Conservation (phyloP, 53 echinoderm and acorn worm genomes). For the Paelopatides confundens region DNA sequence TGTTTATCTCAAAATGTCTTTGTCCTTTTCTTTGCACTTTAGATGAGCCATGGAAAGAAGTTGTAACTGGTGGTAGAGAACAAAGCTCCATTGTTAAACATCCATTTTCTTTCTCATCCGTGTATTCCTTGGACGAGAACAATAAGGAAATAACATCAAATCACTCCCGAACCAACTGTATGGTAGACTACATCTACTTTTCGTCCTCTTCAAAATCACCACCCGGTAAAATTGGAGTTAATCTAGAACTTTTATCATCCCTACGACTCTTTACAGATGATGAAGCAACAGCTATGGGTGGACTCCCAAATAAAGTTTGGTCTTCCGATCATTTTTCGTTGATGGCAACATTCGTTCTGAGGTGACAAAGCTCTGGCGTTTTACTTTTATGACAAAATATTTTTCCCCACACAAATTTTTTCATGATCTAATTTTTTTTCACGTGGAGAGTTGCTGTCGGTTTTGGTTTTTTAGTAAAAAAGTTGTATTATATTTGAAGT, state of each 20-base stretch:
- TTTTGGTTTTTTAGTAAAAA: too few species aligned
- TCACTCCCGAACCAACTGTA: slow-evolving; percentile 86
- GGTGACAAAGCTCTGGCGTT: background rate
- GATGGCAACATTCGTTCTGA: slow-evolving; percentile 71
- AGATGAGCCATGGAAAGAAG: background rate
- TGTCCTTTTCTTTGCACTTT: background rate
- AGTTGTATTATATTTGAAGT: too few species aligned
- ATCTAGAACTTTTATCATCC: slow-evolving; percentile 56
- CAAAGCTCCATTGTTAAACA: slow-evolving; percentile 43
- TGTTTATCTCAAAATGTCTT: too few species aligned
- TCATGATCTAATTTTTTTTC: too few species aligned
- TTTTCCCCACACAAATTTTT: too few species aligned
- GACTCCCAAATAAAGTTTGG: slow-evolving; percentile 79
- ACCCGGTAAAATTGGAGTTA: background rate
- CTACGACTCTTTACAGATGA: slow-evolving; percentile 73
- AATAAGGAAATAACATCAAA: slow-evolving; percentile 80
- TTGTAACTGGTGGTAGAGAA: background rate
- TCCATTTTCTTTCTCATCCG: slow-evolving; percentile 70
- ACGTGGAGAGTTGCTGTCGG: too few species aligned
- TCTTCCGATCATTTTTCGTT: slow-evolving; percentile 94
- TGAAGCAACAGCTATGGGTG: slow-evolving; percentile 83
- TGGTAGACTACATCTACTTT: slow-evolving; percentile 94
- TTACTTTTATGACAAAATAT: too few species aligned
- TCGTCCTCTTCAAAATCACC: background rate
- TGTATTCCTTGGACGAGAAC: slow-evolving; percentile 62